Evolutionary conservation across 2,797 vertebrate species (phyloP), one percentile per base, ranked within the genome.

Genomic region (Clamator glandarius): DNA sequence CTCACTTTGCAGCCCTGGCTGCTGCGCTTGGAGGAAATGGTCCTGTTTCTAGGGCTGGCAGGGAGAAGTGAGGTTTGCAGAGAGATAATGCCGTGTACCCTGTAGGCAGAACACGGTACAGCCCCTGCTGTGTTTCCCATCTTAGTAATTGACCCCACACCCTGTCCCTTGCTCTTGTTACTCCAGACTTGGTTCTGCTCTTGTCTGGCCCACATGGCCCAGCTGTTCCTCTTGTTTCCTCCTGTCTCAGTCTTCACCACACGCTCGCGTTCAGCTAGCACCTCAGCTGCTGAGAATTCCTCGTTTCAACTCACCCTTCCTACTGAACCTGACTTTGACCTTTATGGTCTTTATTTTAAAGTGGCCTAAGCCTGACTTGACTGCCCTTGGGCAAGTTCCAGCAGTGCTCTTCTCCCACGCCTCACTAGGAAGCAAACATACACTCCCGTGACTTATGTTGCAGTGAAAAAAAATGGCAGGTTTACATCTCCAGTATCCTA

Each of bases 91-190:
- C 44, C 2, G 1, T 6, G 12, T 11, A 19, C 15, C 26, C 42
- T 8, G 26, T 2, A 25, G 57, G 28, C 51, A 75, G 21, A 0
- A 1, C 31, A 57, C 50, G 1, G 1, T 6, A 9, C 0, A 2
- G 8, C 42, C 41, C 29, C 11, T 9, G 16, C 28, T 31, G 44
- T 39, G 11, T 46, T 63, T 29, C 52, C 42, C 31, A 36, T 28
- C 31, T 31, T 16, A 5, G 13, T 13, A 19, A 3, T 6, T 5
- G 1, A 16, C 33, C 26, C 33, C 48, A 26, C 12, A 21, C 14
- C 21, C 46, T 26, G 11, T 18, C 48, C 36, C 35, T 39, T 12
- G 57, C 51, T n/a, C 11, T 39, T 29, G 2, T 51, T 39, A 33
- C 44, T 51, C 44, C 51, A 64, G n/a, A 42, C n/a, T 57, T 51